Conservation (phyloP, 2,113 vertebrate species). For the Phaethornis superciliosus region DNA sequence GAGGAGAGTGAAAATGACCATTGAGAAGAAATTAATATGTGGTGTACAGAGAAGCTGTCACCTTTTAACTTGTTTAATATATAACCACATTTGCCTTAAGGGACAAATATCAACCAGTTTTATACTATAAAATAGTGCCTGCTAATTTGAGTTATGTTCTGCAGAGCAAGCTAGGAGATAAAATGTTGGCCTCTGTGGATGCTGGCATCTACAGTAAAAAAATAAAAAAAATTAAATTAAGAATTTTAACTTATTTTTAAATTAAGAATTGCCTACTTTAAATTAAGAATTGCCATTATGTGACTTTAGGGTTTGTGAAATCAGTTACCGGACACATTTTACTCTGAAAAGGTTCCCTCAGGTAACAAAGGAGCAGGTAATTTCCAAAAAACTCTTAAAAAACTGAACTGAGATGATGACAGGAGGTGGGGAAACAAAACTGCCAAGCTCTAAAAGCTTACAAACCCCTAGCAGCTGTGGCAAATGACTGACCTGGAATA, state of each 20-base stretch:
- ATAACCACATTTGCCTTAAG: not conserved
- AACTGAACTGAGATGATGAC: not conserved
- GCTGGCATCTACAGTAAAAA: not conserved
- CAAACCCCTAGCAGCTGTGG: not conserved
- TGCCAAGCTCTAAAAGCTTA: not conserved
- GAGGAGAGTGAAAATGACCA: not conserved
- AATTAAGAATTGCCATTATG: not conserved
- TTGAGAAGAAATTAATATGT: not conserved
- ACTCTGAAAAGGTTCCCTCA: not conserved
- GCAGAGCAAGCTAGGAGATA: not conserved
- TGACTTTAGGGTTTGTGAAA: not conserved
- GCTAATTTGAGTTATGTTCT: not conserved
- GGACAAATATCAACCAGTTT: not conserved
- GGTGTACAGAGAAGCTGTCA: not conserved
- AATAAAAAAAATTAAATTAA: too few relatives aligned
- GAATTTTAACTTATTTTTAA: too few relatives aligned
- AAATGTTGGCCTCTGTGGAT: not conserved
- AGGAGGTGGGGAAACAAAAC: not conserved
- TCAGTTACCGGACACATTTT: not conserved
- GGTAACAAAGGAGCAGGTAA: not conserved
- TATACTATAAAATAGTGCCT: not conserved
- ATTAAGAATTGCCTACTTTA: not conserved
- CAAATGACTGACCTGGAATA: not conserved
- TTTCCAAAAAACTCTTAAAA: not conserved
- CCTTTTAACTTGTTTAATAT: not conserved